Evolutionary conservation across 2,888 invertebrate genomes (phyloP).

Genomic region (Invenusta paracnida): DNA sequence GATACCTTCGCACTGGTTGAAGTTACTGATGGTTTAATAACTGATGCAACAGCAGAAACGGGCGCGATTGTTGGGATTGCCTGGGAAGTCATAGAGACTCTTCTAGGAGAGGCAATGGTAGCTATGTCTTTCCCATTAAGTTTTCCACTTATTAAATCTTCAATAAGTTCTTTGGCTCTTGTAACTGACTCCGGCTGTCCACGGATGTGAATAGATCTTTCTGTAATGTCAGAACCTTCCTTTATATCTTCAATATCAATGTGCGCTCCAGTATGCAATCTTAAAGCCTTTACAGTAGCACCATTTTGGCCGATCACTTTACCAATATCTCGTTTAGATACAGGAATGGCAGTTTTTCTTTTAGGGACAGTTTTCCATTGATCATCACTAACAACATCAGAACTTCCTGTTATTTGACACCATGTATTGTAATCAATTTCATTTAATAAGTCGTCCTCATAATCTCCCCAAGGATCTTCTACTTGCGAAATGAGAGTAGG

Average conservation of each 20-base stretch:
- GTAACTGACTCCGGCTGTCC: conserved; percentile 39
- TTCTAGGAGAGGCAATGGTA: background rate
- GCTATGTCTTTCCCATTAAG: conserved; percentile 19
- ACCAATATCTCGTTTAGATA: conserved; percentile 88
- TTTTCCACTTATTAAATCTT: conserved; percentile 57
- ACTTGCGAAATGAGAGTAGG: background rate
- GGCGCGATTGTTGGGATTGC: background rate
- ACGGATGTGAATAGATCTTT: conserved; percentile 39
- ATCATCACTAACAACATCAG: conserved; percentile 28
- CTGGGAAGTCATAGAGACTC: background rate
- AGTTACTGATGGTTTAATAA: background rate
- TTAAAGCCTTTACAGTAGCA: conserved; percentile 93
- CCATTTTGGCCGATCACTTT: conserved; percentile 94
- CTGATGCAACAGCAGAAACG: background rate
- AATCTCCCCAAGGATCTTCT: conserved; percentile 1
- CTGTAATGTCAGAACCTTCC: conserved; percentile 33
- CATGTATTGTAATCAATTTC: conserved; percentile 30
- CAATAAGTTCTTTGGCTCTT: conserved; percentile 76
- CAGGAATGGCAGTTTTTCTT: conserved; percentile 76
- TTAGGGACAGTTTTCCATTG: conserved; percentile 37
- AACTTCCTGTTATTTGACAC: conserved; percentile 27
- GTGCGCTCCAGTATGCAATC: conserved; percentile 90
- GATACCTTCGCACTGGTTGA: conserved; percentile 1
- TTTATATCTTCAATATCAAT: conserved; percentile 81
- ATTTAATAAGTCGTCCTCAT: background rate